Conservation (phyloP, 2,888 invertebrate species). For the Rhingia rostrata region DNA sequence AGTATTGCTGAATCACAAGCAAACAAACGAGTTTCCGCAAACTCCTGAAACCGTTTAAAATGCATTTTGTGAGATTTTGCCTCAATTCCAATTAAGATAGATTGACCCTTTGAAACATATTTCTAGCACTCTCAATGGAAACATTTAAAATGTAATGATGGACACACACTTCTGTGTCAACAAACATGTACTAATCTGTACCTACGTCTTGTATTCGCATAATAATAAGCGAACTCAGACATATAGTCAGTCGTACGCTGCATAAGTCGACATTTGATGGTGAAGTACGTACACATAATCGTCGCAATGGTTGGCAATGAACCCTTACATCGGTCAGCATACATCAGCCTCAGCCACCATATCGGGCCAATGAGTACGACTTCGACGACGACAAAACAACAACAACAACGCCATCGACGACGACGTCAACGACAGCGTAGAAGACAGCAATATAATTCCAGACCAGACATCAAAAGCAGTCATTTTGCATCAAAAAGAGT, state of each 20-base stretch:
- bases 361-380: constrained; percentile 27
- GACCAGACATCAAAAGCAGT: constrained; percentile 68
- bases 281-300: constrained; percentile 23
- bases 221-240: constrained; percentile 9
- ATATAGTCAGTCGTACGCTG: not conserved
- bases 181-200: not conserved
- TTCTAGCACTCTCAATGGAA: too few relatives aligned
- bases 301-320: constrained; percentile 45
- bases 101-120: too few relatives aligned
- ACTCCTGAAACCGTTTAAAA: too few relatives aligned
- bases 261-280: constrained; percentile 7
- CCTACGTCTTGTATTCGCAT: constrained; percentile 7
- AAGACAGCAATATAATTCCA: constrained; percentile 60
- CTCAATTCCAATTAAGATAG: too few relatives aligned
- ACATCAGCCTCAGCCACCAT: constrained; percentile 32
- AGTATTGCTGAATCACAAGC: too few relatives aligned
- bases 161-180: not conserved
- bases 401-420: constrained; percentile 24
- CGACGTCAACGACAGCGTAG: constrained; percentile 30
- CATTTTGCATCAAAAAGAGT: constrained; percentile 71
- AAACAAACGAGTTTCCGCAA: too few relatives aligned
- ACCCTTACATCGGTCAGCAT: constrained; percentile 56
- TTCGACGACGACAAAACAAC: constrained; percentile 36
- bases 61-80: too few relatives aligned
- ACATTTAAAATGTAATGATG: too few relatives aligned